Evolutionary conservation across 2,113 vertebrate species (phyloP).

Genomic region (Ellobius talpinus): DNA sequence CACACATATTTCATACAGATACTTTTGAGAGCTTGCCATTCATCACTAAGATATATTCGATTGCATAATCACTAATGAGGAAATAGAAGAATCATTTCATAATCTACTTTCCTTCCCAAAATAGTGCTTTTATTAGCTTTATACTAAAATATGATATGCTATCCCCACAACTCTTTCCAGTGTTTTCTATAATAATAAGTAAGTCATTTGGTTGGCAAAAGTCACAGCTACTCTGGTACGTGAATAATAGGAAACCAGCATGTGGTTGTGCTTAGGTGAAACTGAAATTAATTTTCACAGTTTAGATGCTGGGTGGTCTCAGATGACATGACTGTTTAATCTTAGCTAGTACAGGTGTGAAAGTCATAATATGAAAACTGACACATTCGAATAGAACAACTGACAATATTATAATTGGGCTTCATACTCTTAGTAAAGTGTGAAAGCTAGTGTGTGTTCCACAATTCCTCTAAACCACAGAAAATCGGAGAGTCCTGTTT

Average conservation of each 20-base stretch:
- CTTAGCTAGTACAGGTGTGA: constrained; percentile 79
- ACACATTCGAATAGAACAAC: constrained; percentile 84
- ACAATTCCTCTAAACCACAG: constrained; percentile 66
- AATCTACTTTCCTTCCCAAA: constrained; percentile 22
- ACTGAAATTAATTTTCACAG: constrained; percentile 85
- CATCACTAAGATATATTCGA: not conserved
- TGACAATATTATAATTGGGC: constrained; percentile 83
- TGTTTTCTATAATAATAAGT: constrained; percentile 52
- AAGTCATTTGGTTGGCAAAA: constrained; percentile 53
- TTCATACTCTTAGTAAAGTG: constrained; percentile 69
- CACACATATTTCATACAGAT: constrained; percentile 7
- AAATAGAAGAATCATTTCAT: not conserved
- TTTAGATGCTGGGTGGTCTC: constrained; percentile 76
- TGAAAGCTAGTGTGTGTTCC: constrained; percentile 73
- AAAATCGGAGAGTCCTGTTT: constrained; percentile 54
- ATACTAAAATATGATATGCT: constrained; percentile 45
- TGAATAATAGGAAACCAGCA: constrained; percentile 73
- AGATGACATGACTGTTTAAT: constrained; percentile 81
- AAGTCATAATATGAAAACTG: constrained; percentile 83
- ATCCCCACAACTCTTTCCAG: constrained; percentile 45
- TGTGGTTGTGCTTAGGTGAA: constrained; percentile 63
- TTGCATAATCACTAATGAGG: constrained; percentile 3
- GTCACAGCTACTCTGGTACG: constrained; percentile 58
- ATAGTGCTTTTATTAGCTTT: constrained; percentile 63
- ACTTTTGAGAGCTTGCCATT: constrained; percentile 40